phyloP scores from a whole-genome alignment of 2,113 vertebrate genomes.

The Lamprotornis superbus region DNA sequence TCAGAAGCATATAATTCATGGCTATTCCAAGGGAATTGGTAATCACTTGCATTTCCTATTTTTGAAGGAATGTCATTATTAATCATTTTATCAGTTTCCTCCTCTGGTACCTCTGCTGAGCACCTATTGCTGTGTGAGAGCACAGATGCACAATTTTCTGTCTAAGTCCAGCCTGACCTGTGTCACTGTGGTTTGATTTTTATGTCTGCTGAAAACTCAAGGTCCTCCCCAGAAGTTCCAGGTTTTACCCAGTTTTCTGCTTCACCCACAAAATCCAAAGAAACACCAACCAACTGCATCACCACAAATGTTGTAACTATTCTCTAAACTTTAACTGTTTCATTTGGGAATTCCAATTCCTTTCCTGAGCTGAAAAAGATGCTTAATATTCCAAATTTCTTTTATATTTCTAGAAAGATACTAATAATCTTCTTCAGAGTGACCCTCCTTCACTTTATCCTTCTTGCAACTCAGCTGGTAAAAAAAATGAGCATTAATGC shows the following conservation, averaged over 20 bases:
- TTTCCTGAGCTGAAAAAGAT: background rate
- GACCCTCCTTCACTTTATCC: background rate
- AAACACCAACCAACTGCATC: background rate
- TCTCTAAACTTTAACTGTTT: background rate
- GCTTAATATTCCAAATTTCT: background rate
- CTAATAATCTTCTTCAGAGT: background rate
- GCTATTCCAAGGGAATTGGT: background rate
- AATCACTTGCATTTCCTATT: slow-evolving; percentile 2
- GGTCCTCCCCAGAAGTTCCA: background rate
- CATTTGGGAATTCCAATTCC: background rate
- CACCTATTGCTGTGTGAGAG: background rate
- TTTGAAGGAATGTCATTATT: background rate
- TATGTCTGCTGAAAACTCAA: background rate
- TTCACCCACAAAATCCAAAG: background rate
- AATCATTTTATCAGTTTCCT: background rate
- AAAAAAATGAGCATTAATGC: background rate
- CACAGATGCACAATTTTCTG: background rate
- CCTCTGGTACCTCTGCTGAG: background rate
- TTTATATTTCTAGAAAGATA: background rate
- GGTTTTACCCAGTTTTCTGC: background rate
- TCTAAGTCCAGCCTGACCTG: background rate
- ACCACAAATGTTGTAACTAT: background rate
- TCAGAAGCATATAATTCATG: background rate
- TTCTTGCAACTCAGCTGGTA: background rate
- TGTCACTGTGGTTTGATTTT: background rate